Base-by-base conservation (phyloP, 2,888 invertebrate species). In the Ectemnius lituratus region DNA sequence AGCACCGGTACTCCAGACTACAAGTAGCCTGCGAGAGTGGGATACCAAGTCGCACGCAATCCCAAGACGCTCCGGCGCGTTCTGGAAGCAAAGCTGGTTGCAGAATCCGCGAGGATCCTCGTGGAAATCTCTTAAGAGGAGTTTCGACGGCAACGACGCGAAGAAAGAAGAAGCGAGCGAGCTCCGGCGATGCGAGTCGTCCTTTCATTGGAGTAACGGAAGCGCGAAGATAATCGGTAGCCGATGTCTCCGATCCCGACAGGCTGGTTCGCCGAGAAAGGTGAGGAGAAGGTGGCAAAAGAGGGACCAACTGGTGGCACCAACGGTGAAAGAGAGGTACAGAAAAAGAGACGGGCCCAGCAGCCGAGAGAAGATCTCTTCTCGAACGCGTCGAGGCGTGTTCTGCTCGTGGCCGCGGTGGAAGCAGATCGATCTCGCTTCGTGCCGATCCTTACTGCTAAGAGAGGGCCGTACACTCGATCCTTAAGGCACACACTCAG, bases 151-250 rank as follows among this genome's bases (percentile, higher is more conserved):
- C 37, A 11, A 6, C 37, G 8, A 52, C 16, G 16, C 16, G n/a
- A 6, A 52, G 16, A 52, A 16, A 16, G 27, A 37, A 28, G 47
- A 49, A 46, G 16, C 45, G 58, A 46, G 16, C 45, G 58, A 16
- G 60, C 45, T 13, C 14, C 11, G 58, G 45, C 56, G 27, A 14
- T 14, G 23, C 20, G 37, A 27, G 27, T 58, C 59, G 66, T 67
- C 70, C 75, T 75, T 61, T 18, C 28, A 37, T 16, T 47, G 67
- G 14, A 20, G 57, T n/a, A 63, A 62, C 68, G 56, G 75, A 68
- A 75, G 75, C 75, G 47, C 47, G 56, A 75, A 56, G 63, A 70
- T 75, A 75, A 75, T 67, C 49, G 65, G 69, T 62, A 63, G 37
- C 45, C 59, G 28, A 64, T 20, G 13, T 2, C 4, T n/a, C 1